Base-by-base conservation (phyloP, 2,888 invertebrate species). In the Melinopterus prodromus region DNA sequence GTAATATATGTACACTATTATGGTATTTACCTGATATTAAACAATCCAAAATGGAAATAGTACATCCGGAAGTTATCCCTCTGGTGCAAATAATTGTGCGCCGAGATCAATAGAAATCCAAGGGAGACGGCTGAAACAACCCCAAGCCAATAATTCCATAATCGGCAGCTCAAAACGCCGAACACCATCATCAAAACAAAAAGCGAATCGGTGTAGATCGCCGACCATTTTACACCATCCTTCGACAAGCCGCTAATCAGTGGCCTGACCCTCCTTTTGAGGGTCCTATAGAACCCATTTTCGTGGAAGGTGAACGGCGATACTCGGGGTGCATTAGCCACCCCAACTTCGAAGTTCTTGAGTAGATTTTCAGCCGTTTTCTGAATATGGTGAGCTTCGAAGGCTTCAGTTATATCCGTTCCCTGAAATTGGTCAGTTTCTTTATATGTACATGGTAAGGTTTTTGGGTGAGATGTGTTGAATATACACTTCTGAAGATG, bases 321-420 rank as follows among this genome's bases (percentile, higher is more conserved):
- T 86, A 93, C 93, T 84, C 96, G 90, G 0, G 93, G 91, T 2
- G 90, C 89, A 72, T 87, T 90, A 0, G 95, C 94, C 75, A 94
- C 91, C 36, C 92, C 90, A 0, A 95, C 90, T 86, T 91, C 94
- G 86, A 91, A 96, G 85, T 94, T 94, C 9, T 90, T 89, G 6
- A 96, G 88, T 79, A 94, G 85, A 83, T 91, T 91, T 84, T 92
- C 91, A 0, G 93, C 88, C 2, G 70, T 15, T 1, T 89, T 88
- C 5, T 91, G 90, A 71, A 95, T 85, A 87, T 96, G 96, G 87
- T 95, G 94, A 0, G 91, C 89, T 90, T 95, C 95, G 85, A 95
- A 96, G 6, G 94, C 93, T 89, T 96, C 96, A 0, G 96, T 96
- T 80, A 96, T 95, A 84, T 96, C 96, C 0, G 93, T 94, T 0